These are phyloP conservation scores for Thaumatotibia leucotreta DNA, from an alignment of 1,140 invertebrate species.

Conservation along the genomic window DNA sequence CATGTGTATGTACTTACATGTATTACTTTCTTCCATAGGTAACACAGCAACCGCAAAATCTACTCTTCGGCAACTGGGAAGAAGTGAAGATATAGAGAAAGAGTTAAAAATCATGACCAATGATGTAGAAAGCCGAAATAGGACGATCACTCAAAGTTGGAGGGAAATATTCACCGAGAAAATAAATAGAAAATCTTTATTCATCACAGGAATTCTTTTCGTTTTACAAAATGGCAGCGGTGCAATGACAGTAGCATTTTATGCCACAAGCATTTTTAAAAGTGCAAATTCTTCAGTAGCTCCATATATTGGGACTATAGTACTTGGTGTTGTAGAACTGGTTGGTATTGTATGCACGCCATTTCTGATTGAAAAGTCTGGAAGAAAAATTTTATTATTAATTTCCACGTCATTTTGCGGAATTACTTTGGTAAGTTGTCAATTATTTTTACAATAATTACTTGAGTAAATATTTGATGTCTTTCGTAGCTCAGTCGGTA, in stretches of 20 bases:
- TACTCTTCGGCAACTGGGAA: conserved; percentile 31
- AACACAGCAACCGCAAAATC: conserved; percentile 37
- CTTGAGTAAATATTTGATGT: too few species aligned
- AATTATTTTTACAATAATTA: too few species aligned
- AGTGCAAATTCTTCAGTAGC: conserved; percentile 38
- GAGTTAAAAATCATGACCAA: conserved; percentile 33
- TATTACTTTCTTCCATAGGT: conserved; percentile 20
- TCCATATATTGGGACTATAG: conserved; percentile 45
- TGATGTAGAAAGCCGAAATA: conserved; percentile 29
- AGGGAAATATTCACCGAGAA: conserved; percentile 47
- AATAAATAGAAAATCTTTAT: conserved; percentile 38
- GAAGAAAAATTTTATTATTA: conserved; percentile 36
- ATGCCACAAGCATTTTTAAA: conserved; percentile 41
- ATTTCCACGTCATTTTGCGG: conserved; percentile 35
- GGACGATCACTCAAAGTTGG: conserved; percentile 29
- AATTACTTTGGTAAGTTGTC: too few species aligned
- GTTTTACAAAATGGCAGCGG: conserved; percentile 40
- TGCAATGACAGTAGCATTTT: conserved; percentile 39
- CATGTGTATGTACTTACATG: too few species aligned
- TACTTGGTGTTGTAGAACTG: conserved; percentile 37
- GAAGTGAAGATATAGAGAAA: conserved; percentile 37
- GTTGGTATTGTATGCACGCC: conserved; percentile 36
- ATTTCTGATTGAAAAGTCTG: conserved; percentile 37
- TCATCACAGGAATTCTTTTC: conserved; percentile 39
- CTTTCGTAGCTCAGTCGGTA: too few species aligned